Evolutionary conservation across 2,113 vertebrate species (phyloP), one percentile per base, ranked within the genome.

Genomic region (Aplodontia rufa): DNA sequence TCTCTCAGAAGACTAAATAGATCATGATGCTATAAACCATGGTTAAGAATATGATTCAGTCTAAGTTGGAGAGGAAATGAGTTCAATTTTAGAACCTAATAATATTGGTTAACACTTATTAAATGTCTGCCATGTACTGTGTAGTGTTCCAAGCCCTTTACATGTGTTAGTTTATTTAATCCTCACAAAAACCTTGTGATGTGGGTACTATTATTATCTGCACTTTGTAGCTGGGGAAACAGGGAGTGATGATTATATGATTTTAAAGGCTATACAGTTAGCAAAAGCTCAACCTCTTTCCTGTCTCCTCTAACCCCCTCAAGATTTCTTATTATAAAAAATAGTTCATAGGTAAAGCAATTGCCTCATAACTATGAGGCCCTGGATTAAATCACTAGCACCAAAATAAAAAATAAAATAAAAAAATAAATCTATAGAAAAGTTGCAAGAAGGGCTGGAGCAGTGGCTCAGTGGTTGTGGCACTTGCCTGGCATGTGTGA

Each of bases 401-500:
- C 2, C 55, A 58, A 24, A 58, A 58, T 24, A 58, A 58, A 58
- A 58, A 58, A 24, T 8, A 58, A 60, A 60, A 26, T 79, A 60
- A 79, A 45, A 90, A 96, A 79, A 84, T 16, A 45, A 4, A 64
- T 62, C 20, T 87, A 9, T 75, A 66, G 82, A 92, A 92, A 92
- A 79, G 6, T 85, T 85, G 13, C 11, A 92, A 64, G 55, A 82
- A 47, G n/a, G n/a, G n/a, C n/a, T n/a, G n/a, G n/a, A n/a, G n/a
- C n/a, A n/a, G n/a, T n/a, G n/a, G n/a, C n/a, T n/a, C n/a, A n/a
- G n/a, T n/a, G n/a, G n/a, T n/a, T n/a, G n/a, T n/a, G n/a, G n/a
- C n/a, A n/a, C n/a, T n/a, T n/a, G n/a, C n/a, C n/a, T n/a, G n/a
- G n/a, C n/a, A n/a, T n/a, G n/a, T n/a, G n/a, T n/a, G n/a, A n/a